Evolutionary conservation across 2,797 vertebrate genomes (phyloP).

Genomic region (Ispidina picta): DNA sequence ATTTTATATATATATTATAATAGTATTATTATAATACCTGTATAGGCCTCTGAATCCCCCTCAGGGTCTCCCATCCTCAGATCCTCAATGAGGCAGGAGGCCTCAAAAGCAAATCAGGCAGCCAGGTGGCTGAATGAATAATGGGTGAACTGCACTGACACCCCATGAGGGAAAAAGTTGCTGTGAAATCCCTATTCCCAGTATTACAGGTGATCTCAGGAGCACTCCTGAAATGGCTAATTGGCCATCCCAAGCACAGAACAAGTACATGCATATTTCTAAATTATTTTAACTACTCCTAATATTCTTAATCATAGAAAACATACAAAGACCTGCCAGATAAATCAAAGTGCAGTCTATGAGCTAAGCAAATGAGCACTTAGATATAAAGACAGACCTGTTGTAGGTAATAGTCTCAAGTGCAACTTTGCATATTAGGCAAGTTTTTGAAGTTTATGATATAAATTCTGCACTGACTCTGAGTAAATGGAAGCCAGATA

Average conservation of each 20-base stretch:
- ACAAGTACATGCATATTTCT: accelerated
- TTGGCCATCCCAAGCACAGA: neutral
- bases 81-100: neutral
- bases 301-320: neutral
- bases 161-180: neutral
- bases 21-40: too few species aligned
- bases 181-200: neutral
- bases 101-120: neutral
- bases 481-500: neutral
- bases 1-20: too few species aligned
- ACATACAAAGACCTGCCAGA: neutral
- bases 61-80: neutral
- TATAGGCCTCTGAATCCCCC: neutral
- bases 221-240: neutral
- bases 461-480: neutral
- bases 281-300: neutral
- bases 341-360: neutral
- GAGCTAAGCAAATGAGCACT: neutral
- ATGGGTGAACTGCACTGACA: neutral
- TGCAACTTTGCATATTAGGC: neutral
- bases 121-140: neutral
- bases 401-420: neutral
- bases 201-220: neutral
- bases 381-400: neutral
- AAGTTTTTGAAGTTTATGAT: neutral